phyloP scores from a whole-genome alignment of 2,113 vertebrate genomes.

The Etheostoma cragini region DNA sequence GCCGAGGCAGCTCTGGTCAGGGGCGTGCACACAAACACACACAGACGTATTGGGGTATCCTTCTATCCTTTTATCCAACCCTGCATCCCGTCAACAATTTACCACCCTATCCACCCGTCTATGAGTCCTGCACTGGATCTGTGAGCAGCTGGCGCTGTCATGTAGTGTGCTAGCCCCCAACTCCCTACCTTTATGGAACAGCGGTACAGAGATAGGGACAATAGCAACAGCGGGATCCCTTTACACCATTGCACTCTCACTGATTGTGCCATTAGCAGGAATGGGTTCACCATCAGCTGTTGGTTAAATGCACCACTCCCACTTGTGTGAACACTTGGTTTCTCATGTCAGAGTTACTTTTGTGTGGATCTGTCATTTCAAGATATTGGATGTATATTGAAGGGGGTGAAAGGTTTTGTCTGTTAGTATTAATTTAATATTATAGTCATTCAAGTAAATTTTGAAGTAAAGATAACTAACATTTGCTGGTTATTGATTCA shows the following conservation, averaged over 20 bases:
- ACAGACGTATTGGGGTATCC: constrained; percentile 29
- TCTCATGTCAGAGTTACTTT: constrained; percentile 13
- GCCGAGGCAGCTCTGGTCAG: constrained; percentile 47
- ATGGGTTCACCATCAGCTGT: constrained; percentile 56
- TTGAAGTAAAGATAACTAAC: not conserved
- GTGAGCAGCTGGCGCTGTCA: constrained; percentile 78
- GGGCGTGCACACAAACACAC: constrained; percentile 11
- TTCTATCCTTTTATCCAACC: constrained; percentile 34
- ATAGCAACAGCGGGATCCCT: constrained; percentile 70
- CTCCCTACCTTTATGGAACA: constrained; percentile 41
- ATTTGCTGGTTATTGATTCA: not conserved
- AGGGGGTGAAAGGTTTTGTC: not conserved
- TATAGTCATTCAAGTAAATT: not conserved
- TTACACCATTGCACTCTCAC: constrained; percentile 51
- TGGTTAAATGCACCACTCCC: constrained; percentile 22
- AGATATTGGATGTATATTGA: not conserved
- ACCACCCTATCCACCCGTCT: constrained; percentile 43
- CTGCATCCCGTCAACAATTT: constrained; percentile 35
- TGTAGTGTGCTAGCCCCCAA: constrained; percentile 38
- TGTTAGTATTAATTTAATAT: not conserved
- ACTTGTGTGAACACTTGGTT: constrained; percentile 21
- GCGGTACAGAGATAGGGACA: constrained; percentile 57
- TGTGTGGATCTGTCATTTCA: not conserved
- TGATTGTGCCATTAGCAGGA: constrained; percentile 53
- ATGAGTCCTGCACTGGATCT: constrained; percentile 50